Evolutionary conservation across 1,140 invertebrate genomes (phyloP).

Genomic region (Aporrectodea caliginosa): DNA sequence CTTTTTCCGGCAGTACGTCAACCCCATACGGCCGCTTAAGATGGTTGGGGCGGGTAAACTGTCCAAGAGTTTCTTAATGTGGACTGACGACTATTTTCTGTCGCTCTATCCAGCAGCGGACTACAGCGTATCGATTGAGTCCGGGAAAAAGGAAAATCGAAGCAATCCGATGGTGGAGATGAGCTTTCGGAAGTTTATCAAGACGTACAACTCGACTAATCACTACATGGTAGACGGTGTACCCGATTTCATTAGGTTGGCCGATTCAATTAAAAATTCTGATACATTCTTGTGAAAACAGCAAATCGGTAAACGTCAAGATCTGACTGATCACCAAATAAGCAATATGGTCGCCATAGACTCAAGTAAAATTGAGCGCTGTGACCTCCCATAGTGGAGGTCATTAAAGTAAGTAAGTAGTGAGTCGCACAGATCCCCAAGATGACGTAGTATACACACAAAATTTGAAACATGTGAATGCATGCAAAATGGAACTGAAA

Average conservation of each 20-base stretch:
- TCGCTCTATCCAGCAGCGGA: constrained; percentile 35
- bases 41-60: constrained; percentile 44
- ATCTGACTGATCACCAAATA: no score
- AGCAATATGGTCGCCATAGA: no score
- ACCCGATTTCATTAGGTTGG: constrained; percentile 44
- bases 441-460: no score
- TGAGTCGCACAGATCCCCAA: no score
- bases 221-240: constrained; percentile 50
- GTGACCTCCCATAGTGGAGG: no score
- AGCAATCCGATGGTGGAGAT: constrained; percentile 36
- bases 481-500: no score
- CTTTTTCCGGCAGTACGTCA: constrained; percentile 45
- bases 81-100: constrained; percentile 50
- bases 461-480: no score
- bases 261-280: no score
- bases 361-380: no score
- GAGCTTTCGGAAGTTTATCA: constrained; percentile 45
- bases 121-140: constrained; percentile 42
- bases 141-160: constrained; percentile 48
- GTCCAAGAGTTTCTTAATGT: constrained; percentile 42
- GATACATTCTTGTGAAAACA: no score
- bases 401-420: no score
- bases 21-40: constrained; percentile 39
- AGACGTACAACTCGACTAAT: constrained; percentile 43
- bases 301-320: no score